Evolutionary conservation across 2,888 invertebrate genomes (phyloP).

Genomic region (Latrodectus hesperus): DNA sequence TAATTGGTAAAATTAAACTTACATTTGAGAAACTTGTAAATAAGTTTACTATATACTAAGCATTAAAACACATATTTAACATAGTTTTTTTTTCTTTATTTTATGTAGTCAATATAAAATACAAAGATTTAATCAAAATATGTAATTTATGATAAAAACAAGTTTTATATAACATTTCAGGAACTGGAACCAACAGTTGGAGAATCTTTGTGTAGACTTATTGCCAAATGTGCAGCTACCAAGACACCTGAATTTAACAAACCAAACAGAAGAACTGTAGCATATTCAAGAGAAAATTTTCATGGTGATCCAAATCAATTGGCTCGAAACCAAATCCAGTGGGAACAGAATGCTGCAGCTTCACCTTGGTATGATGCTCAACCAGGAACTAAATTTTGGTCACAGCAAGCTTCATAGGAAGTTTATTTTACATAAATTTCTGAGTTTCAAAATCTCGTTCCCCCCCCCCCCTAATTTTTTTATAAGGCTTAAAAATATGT

Average conservation of each 20-base stretch:
- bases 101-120: too few relatives aligned
- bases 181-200: conserved; percentile 77
- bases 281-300: conserved; percentile 32
- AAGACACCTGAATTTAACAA: conserved; percentile 30
- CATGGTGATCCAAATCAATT: conserved; percentile 21
- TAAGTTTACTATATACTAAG: too few relatives aligned
- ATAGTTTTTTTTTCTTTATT: too few relatives aligned
- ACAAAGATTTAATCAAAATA: too few relatives aligned
- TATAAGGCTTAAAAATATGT: too few relatives aligned
- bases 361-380: conserved; percentile 49
- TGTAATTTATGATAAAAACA: too few relatives aligned
- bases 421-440: neutral
- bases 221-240: conserved; percentile 74
- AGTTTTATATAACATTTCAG: conserved; percentile 72
- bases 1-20: too few relatives aligned
- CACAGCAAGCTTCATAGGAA: conserved; percentile 32
- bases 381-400: conserved; percentile 31
- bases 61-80: too few relatives aligned
- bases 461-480: too few relatives aligned
- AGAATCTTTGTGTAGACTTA: conserved; percentile 75
- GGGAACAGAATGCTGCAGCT: conserved; percentile 26
- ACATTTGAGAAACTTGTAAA: too few relatives aligned
- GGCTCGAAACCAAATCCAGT: conserved; percentile 40
- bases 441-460: neutral
- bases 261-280: conserved; percentile 5